A percentile compares a stretch with the other conserved stretches of the same genome.
Evolutionary conservation across 2,888 invertebrate genomes (phyloP).

Genomic region (Hirtodrosophila trivittata): DNA sequence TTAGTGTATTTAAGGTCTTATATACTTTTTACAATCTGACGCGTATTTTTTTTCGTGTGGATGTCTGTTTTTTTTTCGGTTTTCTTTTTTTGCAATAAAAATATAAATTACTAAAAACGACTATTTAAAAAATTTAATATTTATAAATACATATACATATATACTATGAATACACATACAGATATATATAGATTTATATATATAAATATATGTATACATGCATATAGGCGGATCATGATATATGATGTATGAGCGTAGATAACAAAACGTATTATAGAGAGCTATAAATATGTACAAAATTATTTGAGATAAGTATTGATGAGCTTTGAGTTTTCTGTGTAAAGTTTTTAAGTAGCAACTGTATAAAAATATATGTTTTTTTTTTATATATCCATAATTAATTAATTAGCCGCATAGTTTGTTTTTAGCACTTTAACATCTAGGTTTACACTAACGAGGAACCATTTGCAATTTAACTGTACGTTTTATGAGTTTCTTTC

Average conservation of each 20-base stretch:
- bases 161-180: too few species aligned
- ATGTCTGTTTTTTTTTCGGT: constrained; percentile 36
- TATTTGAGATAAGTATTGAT: constrained; percentile 50
- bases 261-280: constrained; percentile 54
- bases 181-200: constrained; percentile 42
- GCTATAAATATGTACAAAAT: constrained; percentile 57
- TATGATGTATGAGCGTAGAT: constrained; percentile 57
- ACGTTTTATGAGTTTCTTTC: constrained; percentile 37
- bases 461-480: constrained; percentile 77
- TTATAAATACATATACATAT: constrained; percentile 60
- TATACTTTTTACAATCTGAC: constrained; percentile 72
- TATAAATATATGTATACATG: constrained; percentile 29
- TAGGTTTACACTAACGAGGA: constrained; percentile 81
- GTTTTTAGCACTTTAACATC: constrained; percentile 71
- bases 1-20: constrained; percentile 57
- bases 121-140: constrained; percentile 76
- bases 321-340: constrained; percentile 46
- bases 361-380: constrained; percentile 55
- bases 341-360: constrained; percentile 38
- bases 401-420: constrained; percentile 33
- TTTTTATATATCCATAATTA: constrained; percentile 33
- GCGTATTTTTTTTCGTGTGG: too few species aligned
- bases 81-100: constrained; percentile 67
- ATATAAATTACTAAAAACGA: constrained; percentile 81
- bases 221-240: not conserved